Conservation (phyloP, 2,113 vertebrate genomes). For the Pteruthius melanotis region DNA sequence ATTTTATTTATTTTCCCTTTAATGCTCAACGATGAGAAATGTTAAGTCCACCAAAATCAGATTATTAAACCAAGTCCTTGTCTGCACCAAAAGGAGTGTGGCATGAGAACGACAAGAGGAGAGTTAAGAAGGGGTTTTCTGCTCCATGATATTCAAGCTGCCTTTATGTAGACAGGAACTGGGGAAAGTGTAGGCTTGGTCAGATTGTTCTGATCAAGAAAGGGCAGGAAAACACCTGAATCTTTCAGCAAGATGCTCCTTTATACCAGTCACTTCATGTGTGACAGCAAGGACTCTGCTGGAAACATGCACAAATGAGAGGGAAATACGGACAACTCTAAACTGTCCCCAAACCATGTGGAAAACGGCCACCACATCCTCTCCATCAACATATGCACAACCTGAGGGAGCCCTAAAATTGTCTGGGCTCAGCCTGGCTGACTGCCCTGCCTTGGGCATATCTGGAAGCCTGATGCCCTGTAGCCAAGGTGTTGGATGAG, state of each 20-base stretch:
- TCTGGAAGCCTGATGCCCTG: background rate
- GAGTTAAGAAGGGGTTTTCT: background rate
- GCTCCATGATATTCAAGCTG: background rate
- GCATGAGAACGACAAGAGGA: background rate
- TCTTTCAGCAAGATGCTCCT: background rate
- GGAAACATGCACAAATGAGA: background rate
- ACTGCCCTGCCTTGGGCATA: background rate
- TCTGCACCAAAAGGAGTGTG: background rate
- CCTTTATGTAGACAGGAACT: background rate
- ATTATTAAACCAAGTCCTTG: background rate
- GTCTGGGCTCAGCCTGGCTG: background rate
- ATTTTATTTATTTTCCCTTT: background rate
- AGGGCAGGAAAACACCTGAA: background rate
- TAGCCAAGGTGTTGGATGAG: background rate
- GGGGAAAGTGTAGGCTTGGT: background rate
- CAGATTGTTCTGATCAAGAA: background rate
- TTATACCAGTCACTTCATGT: background rate
- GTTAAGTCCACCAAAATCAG: background rate
- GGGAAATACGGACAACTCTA: background rate
- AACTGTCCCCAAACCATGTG: background rate
- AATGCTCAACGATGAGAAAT: background rate
- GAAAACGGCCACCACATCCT: background rate
- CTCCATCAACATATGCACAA: fast-evolving
- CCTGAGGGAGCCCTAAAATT: background rate
- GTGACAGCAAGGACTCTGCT: background rate